Percentiles rank a stretch among this genome's conserved stretches.
phyloP scores from a whole-genome alignment of 2,888 invertebrate genomes.

The Siphlonurus alternatus region DNA sequence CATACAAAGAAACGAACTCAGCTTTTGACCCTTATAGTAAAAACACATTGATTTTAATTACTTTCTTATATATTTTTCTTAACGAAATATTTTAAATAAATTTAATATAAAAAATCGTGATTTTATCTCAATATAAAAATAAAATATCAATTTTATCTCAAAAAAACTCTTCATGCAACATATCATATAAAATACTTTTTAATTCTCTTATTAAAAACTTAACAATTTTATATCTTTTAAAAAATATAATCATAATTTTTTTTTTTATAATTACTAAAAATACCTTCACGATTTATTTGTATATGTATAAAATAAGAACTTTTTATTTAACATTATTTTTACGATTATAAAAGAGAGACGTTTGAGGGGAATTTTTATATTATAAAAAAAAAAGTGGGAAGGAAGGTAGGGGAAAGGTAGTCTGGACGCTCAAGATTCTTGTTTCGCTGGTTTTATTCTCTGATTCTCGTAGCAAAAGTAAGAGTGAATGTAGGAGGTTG shows the following conservation, averaged over 20 bases:
- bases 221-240: no score
- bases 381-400: background rate
- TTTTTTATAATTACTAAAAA: background rate
- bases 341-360: background rate
- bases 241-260: background rate
- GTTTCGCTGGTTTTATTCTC: background rate
- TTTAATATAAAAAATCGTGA: background rate
- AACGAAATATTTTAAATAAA: no score
- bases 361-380: background rate
- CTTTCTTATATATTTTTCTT: no score
- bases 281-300: background rate
- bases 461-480: background rate
- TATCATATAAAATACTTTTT: background rate
- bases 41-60: no score
- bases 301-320: background rate
- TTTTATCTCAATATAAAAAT: background rate
- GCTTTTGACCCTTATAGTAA: no score
- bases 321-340: background rate
- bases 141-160: background rate
- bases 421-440: background rate
- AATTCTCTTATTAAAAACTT: no score
- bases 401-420: background rate
- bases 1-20: no score
- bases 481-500: background rate
- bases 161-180: background rate